phyloP scores from a whole-genome alignment of 2,888 invertebrate genomes.

The Heliconius charithonia region DNA sequence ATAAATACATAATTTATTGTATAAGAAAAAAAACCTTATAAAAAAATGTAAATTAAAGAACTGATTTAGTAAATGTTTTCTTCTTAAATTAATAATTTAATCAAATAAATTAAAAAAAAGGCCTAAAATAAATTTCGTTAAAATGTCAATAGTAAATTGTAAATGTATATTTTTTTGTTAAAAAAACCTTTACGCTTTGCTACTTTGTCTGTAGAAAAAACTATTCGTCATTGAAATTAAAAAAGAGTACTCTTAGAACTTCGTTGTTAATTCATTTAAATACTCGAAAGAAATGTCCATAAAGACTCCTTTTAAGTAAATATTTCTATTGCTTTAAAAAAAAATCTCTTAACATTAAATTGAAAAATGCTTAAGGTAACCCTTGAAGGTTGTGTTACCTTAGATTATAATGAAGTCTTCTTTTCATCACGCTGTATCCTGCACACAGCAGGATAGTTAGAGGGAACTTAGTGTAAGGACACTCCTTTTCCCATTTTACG shows the following conservation, averaged over 20 bases:
- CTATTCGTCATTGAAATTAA: conserved; percentile 1
- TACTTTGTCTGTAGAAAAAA: conserved; percentile 7
- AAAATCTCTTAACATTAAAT: neutral
- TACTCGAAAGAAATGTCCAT: conserved; percentile 16
- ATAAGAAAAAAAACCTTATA: too few species aligned
- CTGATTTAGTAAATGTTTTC: too few species aligned
- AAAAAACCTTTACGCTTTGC: neutral
- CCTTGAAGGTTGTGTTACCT: neutral
- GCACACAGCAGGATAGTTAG: too few species aligned
- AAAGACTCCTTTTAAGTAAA: neutral
- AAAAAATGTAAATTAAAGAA: too few species aligned
- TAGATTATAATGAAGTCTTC: neutral
- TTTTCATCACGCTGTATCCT: too few species aligned
- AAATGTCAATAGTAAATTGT: neutral
- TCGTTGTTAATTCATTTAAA: conserved; percentile 13
- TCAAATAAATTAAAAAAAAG: neutral
- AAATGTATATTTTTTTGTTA: neutral
- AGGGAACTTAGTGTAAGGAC: too few species aligned
- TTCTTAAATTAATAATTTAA: too few species aligned
- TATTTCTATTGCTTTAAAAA: conserved; percentile 4
- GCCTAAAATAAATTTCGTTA: neutral
- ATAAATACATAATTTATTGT: too few species aligned
- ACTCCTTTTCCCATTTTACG: too few species aligned
- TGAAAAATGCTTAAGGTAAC: neutral
- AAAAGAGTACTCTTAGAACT: conserved; percentile 9